Evolutionary conservation across 2,113 vertebrate species (phyloP).

Genomic region (Pardalotus punctatus): DNA sequence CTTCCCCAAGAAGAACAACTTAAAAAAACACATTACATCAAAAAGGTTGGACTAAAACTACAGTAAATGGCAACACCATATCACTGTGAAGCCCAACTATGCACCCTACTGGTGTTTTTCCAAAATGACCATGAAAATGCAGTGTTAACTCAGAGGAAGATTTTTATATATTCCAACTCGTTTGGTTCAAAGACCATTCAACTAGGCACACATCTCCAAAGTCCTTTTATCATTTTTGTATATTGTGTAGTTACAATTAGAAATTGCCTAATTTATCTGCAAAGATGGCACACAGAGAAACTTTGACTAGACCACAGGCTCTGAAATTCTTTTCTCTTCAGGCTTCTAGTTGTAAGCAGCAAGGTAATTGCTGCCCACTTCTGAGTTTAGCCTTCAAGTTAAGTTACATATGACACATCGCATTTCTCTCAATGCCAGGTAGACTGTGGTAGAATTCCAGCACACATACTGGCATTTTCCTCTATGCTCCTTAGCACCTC

Average conservation of each 20-base stretch:
- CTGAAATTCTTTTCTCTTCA: background rate
- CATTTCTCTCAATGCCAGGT: background rate
- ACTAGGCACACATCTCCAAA: background rate
- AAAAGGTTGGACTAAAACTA: background rate
- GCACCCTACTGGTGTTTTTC: constrained; percentile 55
- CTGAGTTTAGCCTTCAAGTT: background rate
- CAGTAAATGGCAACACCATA: background rate
- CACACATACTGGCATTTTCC: background rate
- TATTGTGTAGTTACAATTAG: background rate
- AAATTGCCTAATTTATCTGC: background rate
- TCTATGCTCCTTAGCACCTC: background rate
- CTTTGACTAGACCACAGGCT: background rate
- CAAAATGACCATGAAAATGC: background rate
- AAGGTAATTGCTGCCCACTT: background rate
- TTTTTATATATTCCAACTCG: background rate
- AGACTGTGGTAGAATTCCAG: background rate
- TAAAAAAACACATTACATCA: background rate
- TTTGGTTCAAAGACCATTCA: background rate
- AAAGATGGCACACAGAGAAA: background rate
- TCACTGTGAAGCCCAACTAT: constrained; percentile 20
- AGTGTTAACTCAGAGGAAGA: background rate
- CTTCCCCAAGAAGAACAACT: background rate
- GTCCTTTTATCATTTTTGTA: background rate
- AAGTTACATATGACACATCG: background rate
- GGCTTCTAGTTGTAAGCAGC: background rate